A percentile compares a stretch with the other conserved stretches of the same genome.
Evolutionary conservation across 1,140 invertebrate genomes (phyloP).

Genomic region (Anastrepha obliqua): DNA sequence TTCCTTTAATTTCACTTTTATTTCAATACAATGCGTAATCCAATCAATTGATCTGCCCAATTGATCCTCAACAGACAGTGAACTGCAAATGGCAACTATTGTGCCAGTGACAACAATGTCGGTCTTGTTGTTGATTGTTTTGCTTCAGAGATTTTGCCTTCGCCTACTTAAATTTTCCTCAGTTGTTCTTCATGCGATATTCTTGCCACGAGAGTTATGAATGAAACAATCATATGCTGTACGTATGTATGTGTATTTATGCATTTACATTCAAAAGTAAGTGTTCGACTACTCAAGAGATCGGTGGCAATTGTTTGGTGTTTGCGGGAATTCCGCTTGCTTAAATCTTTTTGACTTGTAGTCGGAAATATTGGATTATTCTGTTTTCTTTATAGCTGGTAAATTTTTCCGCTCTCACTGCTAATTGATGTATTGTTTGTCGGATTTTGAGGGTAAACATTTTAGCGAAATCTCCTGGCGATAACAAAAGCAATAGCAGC

Average conservation of each 20-base stretch:
- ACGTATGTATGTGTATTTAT: neutral
- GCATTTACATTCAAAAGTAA: neutral
- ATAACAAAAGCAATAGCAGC: constrained; percentile 34
- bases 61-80: constrained; percentile 13
- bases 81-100: constrained; percentile 1
- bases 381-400: constrained; percentile 71
- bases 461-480: constrained; percentile 28
- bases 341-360: constrained; percentile 72
- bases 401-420: constrained; percentile 60
- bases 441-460: constrained; percentile 48
- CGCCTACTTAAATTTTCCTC: neutral
- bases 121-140: neutral
- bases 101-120: neutral
- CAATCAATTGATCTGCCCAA: constrained; percentile 23
- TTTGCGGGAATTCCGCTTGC: constrained; percentile 70
- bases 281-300: too few species aligned
- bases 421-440: constrained; percentile 55
- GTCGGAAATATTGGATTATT: constrained; percentile 72
- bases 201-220: constrained; percentile 34
- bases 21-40: constrained; percentile 14
- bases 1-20: neutral
- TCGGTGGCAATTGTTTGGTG: neutral
- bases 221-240: neutral
- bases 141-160: neutral
- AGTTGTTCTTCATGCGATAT: neutral